phyloP scores from a whole-genome alignment of 2,797 vertebrate species.

The Arrhamphus sclerolepis region DNA sequence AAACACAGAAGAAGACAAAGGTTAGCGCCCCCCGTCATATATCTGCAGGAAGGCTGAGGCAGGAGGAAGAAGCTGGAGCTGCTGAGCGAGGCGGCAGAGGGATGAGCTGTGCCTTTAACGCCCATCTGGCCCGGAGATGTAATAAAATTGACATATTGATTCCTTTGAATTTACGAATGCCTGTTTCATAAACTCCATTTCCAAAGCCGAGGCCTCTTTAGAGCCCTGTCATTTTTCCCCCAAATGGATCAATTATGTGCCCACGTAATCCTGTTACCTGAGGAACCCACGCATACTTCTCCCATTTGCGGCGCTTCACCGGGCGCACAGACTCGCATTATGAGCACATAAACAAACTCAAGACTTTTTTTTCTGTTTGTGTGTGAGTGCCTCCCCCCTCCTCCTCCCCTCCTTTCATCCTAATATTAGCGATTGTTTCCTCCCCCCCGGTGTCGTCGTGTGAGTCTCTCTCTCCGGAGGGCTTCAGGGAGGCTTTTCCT shows the following conservation, averaged over 20 bases:
- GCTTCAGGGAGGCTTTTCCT: conserved; percentile 64
- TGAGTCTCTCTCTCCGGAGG: conserved; percentile 81
- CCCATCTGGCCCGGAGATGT: conserved; percentile 97
- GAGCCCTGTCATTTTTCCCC: conserved; percentile 94
- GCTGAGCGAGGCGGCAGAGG: conserved; percentile 51
- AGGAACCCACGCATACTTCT: conserved; percentile 98
- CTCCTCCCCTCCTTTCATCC: conserved; percentile 20
- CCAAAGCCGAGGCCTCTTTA: conserved; percentile 96
- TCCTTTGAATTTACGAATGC: conserved; percentile 99
- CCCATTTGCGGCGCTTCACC: conserved; percentile 93
- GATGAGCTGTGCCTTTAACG: conserved; percentile 91
- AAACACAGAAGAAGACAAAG: too few relatives aligned
- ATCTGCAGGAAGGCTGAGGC: too few relatives aligned
- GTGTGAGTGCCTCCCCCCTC: not conserved
- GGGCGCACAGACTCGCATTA: conserved; percentile 92
- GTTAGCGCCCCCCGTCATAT: too few relatives aligned
- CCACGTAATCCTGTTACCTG: conserved; percentile 99
- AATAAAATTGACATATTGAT: conserved; percentile 99
- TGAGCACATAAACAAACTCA: conserved; percentile 94
- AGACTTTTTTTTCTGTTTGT: conserved; percentile 38
- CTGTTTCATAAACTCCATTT: conserved; percentile 99
- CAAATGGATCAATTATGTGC: conserved; percentile 99
- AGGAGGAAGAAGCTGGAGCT: too few relatives aligned
- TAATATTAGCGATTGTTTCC: conserved; percentile 91
- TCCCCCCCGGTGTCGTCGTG: conserved; percentile 76